Base-by-base conservation (phyloP, 2,113 vertebrate species). In the Prionailurus viverrinus region DNA sequence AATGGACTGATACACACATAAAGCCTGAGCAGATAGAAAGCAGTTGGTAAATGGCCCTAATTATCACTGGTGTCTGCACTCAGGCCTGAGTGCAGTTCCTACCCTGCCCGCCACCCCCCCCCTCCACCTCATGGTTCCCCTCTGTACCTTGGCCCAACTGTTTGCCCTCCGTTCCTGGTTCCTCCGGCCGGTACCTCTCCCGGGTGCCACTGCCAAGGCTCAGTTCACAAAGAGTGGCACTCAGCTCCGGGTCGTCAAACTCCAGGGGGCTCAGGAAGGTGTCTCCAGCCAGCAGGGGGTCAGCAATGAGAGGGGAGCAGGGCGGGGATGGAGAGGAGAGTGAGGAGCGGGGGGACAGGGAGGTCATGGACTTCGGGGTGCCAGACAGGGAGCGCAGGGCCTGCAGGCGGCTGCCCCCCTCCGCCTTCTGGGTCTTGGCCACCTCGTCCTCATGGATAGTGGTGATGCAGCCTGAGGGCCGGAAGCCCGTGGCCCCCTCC, bases 381-480 rank as follows among this genome's bases (percentile, higher is more conserved):
- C 99, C 99, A 0, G 99, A 99, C 53, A 99, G 98, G 3, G 98
- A 99, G 88, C 98, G 99, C 84, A 99, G 98, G 15, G 98, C 98
- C 96, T 99, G 99, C 48, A 99, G 91, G 84, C 99, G 99, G 93
- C 97, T 79, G 80, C 89, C 91, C 11, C 95, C 68, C 36, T 99
- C 99, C 0, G 73, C 90, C 97, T 97, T 98, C 73, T 98, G 99
- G 73, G 99, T 98, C 95, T 99, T 99, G 5, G 98, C 99, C 96
- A 99, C 99, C 94, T 99, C 99, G 0, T 99, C 99, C 95, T 99
- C 99, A 0, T 99, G 99, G 94, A 99, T 99, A 96, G 99, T 99
- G 97, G 99, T 99, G 98, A 99, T 99, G 96, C 99, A 99, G 95
- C 99, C 99, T 1, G 99, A 99, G 2, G 99, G 99, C 39, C 99